Percentiles rank a stretch among this genome's conserved stretches.
These are phyloP conservation scores for Oryzias javanicus DNA, from an alignment of 2,113 vertebrate species.

Conservation along the genomic window DNA sequence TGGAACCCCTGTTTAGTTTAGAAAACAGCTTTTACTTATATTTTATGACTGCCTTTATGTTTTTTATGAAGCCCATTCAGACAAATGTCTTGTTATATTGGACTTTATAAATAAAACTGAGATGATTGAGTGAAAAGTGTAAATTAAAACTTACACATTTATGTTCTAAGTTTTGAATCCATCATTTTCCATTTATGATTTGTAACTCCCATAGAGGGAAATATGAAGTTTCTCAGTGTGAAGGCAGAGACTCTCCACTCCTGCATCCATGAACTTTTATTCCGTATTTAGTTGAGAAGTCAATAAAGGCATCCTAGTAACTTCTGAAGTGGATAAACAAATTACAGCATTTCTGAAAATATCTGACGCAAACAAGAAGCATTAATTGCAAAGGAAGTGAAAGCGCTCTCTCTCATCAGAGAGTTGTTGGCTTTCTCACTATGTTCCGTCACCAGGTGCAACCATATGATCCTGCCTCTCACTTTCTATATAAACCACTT, in stretches of 20 bases:
- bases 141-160: slow-evolving; percentile 7
- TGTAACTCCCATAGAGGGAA: slow-evolving; percentile 32
- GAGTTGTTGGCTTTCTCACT: slow-evolving; percentile 58
- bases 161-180: slow-evolving; percentile 22
- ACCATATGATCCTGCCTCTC: slow-evolving; percentile 74
- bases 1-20: too few relatives aligned
- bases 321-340: slow-evolving; percentile 8
- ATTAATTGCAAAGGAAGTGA: slow-evolving; percentile 22
- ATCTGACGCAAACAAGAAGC: slow-evolving; percentile 29
- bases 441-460: slow-evolving; percentile 65
- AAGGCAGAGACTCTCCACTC: background rate
- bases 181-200: slow-evolving; percentile 49
- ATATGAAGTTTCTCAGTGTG: slow-evolving; percentile 4
- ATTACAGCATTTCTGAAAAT: slow-evolving; percentile 21
- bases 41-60: too few relatives aligned
- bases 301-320: background rate
- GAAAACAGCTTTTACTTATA: too few relatives aligned
- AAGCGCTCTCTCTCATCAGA: slow-evolving; percentile 28
- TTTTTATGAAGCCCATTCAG: too few relatives aligned
- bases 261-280: background rate
- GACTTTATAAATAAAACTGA: too few relatives aligned
- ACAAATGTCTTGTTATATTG: too few relatives aligned
- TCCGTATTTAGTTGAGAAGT: background rate
- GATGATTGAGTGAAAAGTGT: too few relatives aligned
- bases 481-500: slow-evolving; percentile 74